These are phyloP conservation scores for Eurytoma californica DNA, from an alignment of 2,888 invertebrate genomes.

Conservation along the genomic window DNA sequence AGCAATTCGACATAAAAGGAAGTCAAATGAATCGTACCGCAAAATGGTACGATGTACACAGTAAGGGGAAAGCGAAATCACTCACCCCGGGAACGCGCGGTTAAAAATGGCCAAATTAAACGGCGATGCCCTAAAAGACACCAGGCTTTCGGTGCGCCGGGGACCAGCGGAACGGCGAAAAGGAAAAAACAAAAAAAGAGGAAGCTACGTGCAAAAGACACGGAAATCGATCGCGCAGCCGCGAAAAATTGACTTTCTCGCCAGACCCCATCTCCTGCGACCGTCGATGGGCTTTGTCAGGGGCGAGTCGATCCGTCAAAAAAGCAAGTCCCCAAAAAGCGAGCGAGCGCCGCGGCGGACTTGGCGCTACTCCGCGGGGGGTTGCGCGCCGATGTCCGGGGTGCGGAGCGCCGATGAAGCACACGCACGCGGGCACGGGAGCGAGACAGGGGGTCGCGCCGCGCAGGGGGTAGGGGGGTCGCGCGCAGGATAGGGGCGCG, in stretches of 20 bases:
- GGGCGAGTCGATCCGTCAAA: slow-evolving; percentile 32
- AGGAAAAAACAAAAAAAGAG: slow-evolving; percentile 3
- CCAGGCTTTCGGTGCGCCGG: too few species aligned
- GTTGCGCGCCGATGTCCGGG: background rate
- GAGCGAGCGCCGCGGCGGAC: slow-evolving; percentile 5
- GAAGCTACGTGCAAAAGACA: background rate
- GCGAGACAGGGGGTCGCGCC: background rate
- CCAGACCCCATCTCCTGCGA: background rate
- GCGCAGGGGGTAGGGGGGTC: slow-evolving; percentile 4
- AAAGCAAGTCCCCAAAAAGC: slow-evolving; percentile 29
- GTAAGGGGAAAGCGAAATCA: too few species aligned
- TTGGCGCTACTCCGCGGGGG: slow-evolving; percentile 34
- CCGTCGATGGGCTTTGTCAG: background rate
- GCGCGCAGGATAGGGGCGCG: slow-evolving; percentile 13
- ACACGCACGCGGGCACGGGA: background rate
- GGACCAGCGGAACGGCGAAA: background rate
- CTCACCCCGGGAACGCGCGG: background rate
- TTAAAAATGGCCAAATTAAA: slow-evolving; percentile 36
- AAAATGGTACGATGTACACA: background rate
- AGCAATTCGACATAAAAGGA: background rate
- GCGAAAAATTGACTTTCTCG: slow-evolving; percentile 37
- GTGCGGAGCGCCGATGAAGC: background rate
- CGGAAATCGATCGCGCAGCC: background rate
- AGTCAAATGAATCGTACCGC: background rate
- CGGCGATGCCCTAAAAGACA: slow-evolving; percentile 26